Conservation (phyloP, 2,888 invertebrate species). For the Troilus luridus region DNA sequence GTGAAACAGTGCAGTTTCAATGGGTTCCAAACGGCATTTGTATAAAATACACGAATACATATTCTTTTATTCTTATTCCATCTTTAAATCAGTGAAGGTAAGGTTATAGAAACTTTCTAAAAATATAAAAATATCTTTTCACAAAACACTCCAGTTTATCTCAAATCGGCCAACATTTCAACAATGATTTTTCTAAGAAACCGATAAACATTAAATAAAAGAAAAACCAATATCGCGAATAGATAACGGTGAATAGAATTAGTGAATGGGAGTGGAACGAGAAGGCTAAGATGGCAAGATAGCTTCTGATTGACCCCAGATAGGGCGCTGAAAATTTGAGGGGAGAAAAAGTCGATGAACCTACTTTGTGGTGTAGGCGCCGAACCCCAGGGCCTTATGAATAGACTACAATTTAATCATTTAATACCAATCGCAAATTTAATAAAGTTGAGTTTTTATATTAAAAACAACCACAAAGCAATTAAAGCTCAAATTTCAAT, state of each 20-base stretch:
- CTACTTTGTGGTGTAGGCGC: neutral
- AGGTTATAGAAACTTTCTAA: neutral
- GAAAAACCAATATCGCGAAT: neutral
- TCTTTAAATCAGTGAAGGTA: neutral
- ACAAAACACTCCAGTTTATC: neutral
- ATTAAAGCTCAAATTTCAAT: neutral
- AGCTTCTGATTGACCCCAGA: neutral
- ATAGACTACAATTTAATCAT: neutral
- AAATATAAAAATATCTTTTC: too few species aligned
- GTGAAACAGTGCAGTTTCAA: too few species aligned
- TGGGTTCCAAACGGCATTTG: too few species aligned
- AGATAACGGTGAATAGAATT: neutral
- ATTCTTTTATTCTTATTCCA: too few species aligned
- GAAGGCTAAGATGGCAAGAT: conserved; percentile 2
- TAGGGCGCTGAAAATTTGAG: neutral
- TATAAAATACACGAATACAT: too few species aligned
- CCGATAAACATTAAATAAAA: neutral
- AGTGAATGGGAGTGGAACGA: neutral
- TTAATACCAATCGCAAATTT: too few species aligned
- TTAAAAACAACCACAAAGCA: too few species aligned
- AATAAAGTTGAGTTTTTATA: too few species aligned
- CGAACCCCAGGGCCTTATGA: neutral
- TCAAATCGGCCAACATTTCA: neutral
- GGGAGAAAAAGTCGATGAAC: neutral
- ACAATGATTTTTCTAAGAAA: neutral